Base-by-base conservation (phyloP, 2,797 vertebrate species). In the Parauchenoglanis ngamensis region DNA sequence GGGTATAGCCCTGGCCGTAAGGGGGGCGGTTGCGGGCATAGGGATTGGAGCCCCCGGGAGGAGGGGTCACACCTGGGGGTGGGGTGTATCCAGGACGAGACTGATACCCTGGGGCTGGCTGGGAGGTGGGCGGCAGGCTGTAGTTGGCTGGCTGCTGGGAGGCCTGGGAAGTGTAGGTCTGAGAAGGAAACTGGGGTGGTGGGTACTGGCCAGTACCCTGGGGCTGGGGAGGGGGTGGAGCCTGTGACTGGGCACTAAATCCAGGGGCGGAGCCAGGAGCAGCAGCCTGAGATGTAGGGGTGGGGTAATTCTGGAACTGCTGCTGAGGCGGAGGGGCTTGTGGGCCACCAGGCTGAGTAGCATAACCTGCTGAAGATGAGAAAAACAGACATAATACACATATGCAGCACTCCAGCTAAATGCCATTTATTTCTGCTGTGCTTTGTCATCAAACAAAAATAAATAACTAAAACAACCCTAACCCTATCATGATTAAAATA, bases 11-110 rank as follows among this genome's bases (percentile, higher is more conserved):
- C 95, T 97, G 97, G 85, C 96, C 96, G 15, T 97, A 99, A 73
- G 97, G 96, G 7, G 97, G 97, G 1, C 98, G 98, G 92, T 96
- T 98, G 84, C 98, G 98, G 88, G 98, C 97, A 0, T 97, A 99
- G 0, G 98, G 98, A 94, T 99, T 99, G 90, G 97, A 93, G 82
- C 95, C 95, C 84, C 97, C 96, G 2, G 98, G 97, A 28, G 97
- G 97, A 3, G 98, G 97, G 85, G 96, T 97, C 94, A 92, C 97
- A 87, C 97, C 98, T 12, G 98, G 96, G 4, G 97, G 96, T 0
- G 97, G 95, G 49, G 97, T 99, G 92, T 97, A 99, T 84, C 95
- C 97, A 0, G 97, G 96, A 91, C 98, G 96, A 23, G 97, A 94
- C 68, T 98, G 98, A 93, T 96, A 99, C 61, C 95, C 95, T 40